Evolutionary conservation across 2,113 vertebrate species (phyloP), one percentile per base, ranked within the genome.

Genomic region (Sciurus niger): DNA sequence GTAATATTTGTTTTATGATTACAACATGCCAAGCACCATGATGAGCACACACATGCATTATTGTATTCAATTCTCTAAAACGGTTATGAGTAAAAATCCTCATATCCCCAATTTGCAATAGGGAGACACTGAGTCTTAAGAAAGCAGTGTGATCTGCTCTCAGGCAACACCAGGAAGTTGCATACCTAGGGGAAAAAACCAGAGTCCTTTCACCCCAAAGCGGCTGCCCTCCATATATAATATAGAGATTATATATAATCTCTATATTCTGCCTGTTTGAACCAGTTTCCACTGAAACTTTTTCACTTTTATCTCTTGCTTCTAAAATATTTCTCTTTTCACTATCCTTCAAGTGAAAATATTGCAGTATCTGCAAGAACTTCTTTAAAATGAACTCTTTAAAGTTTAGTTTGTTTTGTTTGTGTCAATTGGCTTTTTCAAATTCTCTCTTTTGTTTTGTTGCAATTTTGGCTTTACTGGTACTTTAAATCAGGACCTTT

Each of bases 401-500:
- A 74, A 30, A 86, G 89, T 89, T 93, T 34, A 6, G 46, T 40
- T 86, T 58, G 22, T 43, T 92, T 82, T 86, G 28, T 82, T 93
- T 85, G 70, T 88, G 40, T 77, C 63, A 8, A 6, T 10, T 58
- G 73, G 34, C 46, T 63, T 85, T 95, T 93, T 78, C 78, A 92
- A 90, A 89, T 34, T 76, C 58, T 83, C 37, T 84, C 18, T 90
- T 76, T 72, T 86, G 78, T 95, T 95, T 94, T 91, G 70, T 78
- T 72, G 74, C 77, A 90, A 94, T 86, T 84, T 93, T 89, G 92
- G 84, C 89, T 96, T 97, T 95, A 96, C 95, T 97, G 96, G 86
- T 79, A 94, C 92, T 96, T 96, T 96, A 96, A 95, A 97, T 97
- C 96, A 96, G 96, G 93, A 88, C 78, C 65, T 90, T 96, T 96